phyloP scores from a whole-genome alignment of 2,797 vertebrate species.

The Microctenopoma lineatum region DNA sequence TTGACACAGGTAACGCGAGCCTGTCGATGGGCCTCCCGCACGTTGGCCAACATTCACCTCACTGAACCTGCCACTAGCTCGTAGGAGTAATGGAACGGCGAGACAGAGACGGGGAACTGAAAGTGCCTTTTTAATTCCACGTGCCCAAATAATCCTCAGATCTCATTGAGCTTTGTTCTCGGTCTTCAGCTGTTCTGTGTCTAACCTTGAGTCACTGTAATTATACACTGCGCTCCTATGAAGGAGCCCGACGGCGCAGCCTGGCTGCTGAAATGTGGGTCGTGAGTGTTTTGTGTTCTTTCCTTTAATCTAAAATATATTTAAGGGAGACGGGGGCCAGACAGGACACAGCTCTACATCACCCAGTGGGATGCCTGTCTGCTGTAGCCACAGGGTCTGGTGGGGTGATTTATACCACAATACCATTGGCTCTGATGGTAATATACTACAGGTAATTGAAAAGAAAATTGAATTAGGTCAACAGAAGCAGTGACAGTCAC shows the following conservation, averaged over 20 bases:
- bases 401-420: slow-evolving; percentile 70
- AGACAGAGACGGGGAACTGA: slow-evolving; percentile 31
- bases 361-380: slow-evolving; percentile 59
- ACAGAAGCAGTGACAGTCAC: slow-evolving; percentile 72
- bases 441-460: slow-evolving; percentile 84
- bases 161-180: slow-evolving; percentile 53
- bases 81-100: slow-evolving; percentile 29
- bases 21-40: slow-evolving; percentile 39
- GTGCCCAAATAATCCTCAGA: slow-evolving; percentile 56
- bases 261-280: slow-evolving; percentile 69
- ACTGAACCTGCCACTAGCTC: slow-evolving; percentile 58
- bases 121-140: slow-evolving; percentile 64
- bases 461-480: slow-evolving; percentile 86
- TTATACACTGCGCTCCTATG: slow-evolving; percentile 57
- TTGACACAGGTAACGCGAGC: slow-evolving; percentile 54
- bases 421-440: slow-evolving; percentile 73
- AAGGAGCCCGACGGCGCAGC: slow-evolving; percentile 49
- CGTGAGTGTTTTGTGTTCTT: slow-evolving; percentile 72
- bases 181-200: slow-evolving; percentile 44
- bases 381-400: slow-evolving; percentile 60
- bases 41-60: slow-evolving; percentile 47
- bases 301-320: slow-evolving; percentile 77
- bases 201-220: slow-evolving; percentile 72
- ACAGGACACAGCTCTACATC: slow-evolving; percentile 73
- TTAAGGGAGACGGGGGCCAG: slow-evolving; percentile 70